phyloP scores from a whole-genome alignment of 2,888 invertebrate species.

The Epicampocera succincta region DNA sequence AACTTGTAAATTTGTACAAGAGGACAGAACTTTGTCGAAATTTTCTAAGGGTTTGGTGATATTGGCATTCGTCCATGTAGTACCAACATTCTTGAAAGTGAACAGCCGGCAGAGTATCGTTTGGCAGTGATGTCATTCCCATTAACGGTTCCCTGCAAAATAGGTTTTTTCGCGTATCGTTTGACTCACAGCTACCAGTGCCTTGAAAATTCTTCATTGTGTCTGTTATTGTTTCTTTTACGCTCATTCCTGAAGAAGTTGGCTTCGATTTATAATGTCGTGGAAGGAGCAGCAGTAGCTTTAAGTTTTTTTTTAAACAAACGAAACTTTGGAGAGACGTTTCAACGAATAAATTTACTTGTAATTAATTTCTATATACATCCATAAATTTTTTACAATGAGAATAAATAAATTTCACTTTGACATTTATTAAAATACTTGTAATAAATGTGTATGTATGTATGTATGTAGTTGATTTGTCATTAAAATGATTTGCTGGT shows the following conservation, averaged over 20 bases:
- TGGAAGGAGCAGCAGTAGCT: not conserved
- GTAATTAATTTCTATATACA: constrained; percentile 57
- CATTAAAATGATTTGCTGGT: constrained; percentile 24
- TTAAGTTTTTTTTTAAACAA: not conserved
- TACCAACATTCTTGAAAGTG: too few relatives aligned
- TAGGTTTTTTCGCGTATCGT: not conserved
- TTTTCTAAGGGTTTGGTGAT: too few relatives aligned
- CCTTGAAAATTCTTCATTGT: not conserved
- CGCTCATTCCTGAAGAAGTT: constrained; percentile 45
- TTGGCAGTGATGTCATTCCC: not conserved
- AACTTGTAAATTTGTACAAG: too few relatives aligned
- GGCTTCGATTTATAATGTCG: constrained; percentile 50
- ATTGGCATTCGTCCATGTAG: too few relatives aligned
- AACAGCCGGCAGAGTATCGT: too few relatives aligned
- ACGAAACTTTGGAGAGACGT: constrained; percentile 11
- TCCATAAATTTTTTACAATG: not conserved
- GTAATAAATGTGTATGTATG: not conserved
- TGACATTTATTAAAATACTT: constrained; percentile 26
- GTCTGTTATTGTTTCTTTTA: not conserved
- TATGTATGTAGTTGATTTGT: not conserved
- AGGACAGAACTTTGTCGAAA: too few relatives aligned
- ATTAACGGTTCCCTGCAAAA: not conserved
- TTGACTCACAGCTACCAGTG: not conserved
- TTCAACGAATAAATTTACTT: constrained; percentile 61
- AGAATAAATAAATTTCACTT: constrained; percentile 4